Evolutionary conservation across 2,113 vertebrate genomes (phyloP), one percentile per base, ranked within the genome.

Genomic region (Prunella himalayana): DNA sequence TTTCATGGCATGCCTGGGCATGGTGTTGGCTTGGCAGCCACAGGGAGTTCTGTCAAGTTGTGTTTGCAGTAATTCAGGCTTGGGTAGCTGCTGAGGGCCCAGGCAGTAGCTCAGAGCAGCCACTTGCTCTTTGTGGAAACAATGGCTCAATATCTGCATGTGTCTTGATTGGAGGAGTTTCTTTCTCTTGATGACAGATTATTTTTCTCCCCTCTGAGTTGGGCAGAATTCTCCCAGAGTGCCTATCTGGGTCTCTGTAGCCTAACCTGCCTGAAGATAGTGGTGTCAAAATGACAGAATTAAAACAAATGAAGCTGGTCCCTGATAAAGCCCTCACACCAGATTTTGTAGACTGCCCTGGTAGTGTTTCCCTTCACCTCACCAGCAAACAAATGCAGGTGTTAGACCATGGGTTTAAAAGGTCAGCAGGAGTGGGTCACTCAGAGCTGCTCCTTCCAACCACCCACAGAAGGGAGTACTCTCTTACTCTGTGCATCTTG

Each of bases 131-230:
- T 81, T 33, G 27, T 35, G 14, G 39, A 72, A 88, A 25, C 0
- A 0, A 13, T 57, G n/a, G 30, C 45, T 75, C 4, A 2, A 28
- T 70, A 79, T 63, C 20, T 54, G 7, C n/a, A 5, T 19, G 10
- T 69, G 2, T 60, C 60, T 64, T 77, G 8, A 3, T 64, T 84
- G 23, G n/a, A 81, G 27, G 45, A 84, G 30, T 70, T 82, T 89
- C 10, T 44, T 77, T 72, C 33, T 78, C 31, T 75, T 76, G 39
- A 66, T 66, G 56, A 42, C 10, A 45, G 56, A 13, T 73, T 0
- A 0, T 22, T 92, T 92, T 82, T 66, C 22, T 76, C 13, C 21
- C 69, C 22, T n/a, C 31, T 19, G 5, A 37, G 22, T 10, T 7
- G 3, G 35, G 15, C 7, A 5, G 15, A 35, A 76, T 92, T 88